Conservation (phyloP, 1,140 invertebrate genomes). For the Ceratosolen fusciceps region DNA sequence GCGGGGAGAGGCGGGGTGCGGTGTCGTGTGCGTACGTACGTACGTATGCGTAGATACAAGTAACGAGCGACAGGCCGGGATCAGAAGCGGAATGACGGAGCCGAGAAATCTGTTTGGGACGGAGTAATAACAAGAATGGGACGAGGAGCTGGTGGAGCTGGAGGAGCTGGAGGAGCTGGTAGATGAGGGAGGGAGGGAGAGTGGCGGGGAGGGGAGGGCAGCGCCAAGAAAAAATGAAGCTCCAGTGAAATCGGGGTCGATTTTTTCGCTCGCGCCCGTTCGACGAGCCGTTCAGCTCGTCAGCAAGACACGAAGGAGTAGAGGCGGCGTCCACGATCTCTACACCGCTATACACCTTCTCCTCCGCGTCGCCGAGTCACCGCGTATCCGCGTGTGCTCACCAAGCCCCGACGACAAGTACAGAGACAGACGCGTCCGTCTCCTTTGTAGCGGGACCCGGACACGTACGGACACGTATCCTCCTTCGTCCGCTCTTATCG, state of each 20-base stretch:
- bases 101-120: not conserved
- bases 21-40: no score
- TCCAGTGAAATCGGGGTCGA: constrained; percentile 34
- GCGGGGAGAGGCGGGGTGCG: no score
- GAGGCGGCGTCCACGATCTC: not conserved
- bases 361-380: constrained; percentile 23
- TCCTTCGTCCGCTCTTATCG: constrained; percentile 1
- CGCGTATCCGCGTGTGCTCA: not conserved
- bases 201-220: not conserved
- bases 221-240: not conserved
- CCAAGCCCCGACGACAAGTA: not conserved
- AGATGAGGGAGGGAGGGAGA: not conserved
- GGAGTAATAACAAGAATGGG: not conserved
- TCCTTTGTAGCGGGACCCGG: not conserved
- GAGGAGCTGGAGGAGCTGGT: no score
- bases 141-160: not conserved
- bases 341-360: constrained; percentile 29
- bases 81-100: not conserved
- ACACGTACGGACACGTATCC: not conserved
- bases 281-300: not conserved
- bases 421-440: not conserved
- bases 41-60: not conserved
- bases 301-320: no score
- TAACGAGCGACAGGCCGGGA: not conserved
- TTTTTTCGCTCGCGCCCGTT: constrained; percentile 20